Evolutionary conservation across 2,888 invertebrate genomes (phyloP).

Genomic region (Tuberolachnus salignus): DNA sequence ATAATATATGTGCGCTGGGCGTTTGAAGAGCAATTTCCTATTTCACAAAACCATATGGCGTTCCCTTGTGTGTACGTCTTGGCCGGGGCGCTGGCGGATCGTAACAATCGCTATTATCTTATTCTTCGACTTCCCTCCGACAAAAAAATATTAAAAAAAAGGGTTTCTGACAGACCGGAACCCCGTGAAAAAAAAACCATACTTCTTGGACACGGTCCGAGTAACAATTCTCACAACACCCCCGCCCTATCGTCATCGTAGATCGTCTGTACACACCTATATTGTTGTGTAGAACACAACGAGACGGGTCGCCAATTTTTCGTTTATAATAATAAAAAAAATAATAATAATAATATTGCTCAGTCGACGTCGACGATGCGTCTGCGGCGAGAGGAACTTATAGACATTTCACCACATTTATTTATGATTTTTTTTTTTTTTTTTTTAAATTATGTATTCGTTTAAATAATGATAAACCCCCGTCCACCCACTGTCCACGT

Average conservation of each 20-base stretch:
- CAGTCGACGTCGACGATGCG: too few relatives aligned
- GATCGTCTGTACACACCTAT: not conserved
- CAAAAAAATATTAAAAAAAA: slow-evolving; percentile 35
- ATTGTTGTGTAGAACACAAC: too few relatives aligned
- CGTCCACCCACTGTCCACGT: not conserved
- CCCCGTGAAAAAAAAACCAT: slow-evolving; percentile 38
- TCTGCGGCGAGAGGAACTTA: not conserved
- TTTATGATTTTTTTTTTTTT: not conserved
- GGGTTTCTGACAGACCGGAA: slow-evolving; percentile 55
- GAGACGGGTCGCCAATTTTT: slow-evolving; percentile 22
- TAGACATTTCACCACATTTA: not conserved
- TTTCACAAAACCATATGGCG: slow-evolving; percentile 56
- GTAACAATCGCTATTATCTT: slow-evolving; percentile 56
- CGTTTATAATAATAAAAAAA: not conserved
- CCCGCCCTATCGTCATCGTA: not conserved
- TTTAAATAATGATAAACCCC: not conserved
- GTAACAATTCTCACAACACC: slow-evolving; percentile 55
- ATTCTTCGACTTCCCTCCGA: slow-evolving; percentile 50
- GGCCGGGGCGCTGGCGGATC: slow-evolving; percentile 22
- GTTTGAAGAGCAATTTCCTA: slow-evolving; percentile 57
- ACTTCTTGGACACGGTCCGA: slow-evolving; percentile 53
- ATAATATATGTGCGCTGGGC: slow-evolving; percentile 20
- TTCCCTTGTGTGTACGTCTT: slow-evolving; percentile 42
- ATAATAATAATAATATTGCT: not conserved
- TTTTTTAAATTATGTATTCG: not conserved